Evolutionary conservation across 64 coral and sea anemone species (phyloP).

Genomic region (Montipora foliosa): DNA sequence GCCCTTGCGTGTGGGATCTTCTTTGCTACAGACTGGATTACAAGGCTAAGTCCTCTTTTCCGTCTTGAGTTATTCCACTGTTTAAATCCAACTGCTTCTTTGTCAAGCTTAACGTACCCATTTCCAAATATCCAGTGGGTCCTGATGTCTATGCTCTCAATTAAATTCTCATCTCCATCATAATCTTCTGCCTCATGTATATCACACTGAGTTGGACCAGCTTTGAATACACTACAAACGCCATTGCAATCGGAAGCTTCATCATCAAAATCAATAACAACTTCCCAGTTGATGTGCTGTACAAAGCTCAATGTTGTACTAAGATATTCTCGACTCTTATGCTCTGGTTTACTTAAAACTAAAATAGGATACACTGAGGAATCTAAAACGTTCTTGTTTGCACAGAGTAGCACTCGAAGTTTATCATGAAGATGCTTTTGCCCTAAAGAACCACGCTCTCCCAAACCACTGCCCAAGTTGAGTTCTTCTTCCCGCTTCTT

Average conservation of each 20-base stretch:
- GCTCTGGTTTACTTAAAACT: conserved; percentile 57
- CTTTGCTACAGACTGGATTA: conserved; percentile 48
- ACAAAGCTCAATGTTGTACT: conserved; percentile 41
- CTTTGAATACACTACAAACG: conserved; percentile 51
- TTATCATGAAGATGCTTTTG: background rate
- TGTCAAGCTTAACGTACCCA: conserved; percentile 27
- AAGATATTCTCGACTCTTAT: background rate
- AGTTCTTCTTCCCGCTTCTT: background rate
- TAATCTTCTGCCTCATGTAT: conserved; percentile 74
- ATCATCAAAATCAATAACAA: conserved; percentile 68
- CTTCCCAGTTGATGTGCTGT: conserved; percentile 48
- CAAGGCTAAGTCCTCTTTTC: conserved; percentile 49
- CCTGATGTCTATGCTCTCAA: conserved; percentile 10
- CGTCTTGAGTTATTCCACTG: conserved; percentile 57
- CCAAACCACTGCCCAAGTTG: background rate
- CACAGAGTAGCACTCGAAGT: conserved; percentile 34
- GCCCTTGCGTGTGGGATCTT: conserved; percentile 42
- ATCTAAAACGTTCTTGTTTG: conserved; percentile 46
- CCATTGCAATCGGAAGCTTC: conserved; percentile 25
- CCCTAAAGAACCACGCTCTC: background rate
- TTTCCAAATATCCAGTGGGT: conserved; percentile 74
- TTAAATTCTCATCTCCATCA: conserved; percentile 2
- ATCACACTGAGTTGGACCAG: background rate
- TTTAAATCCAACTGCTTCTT: conserved; percentile 19
- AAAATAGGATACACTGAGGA: conserved; percentile 60